phyloP scores from a whole-genome alignment of 2,888 invertebrate species.

The Hypomecis punctinalis region DNA sequence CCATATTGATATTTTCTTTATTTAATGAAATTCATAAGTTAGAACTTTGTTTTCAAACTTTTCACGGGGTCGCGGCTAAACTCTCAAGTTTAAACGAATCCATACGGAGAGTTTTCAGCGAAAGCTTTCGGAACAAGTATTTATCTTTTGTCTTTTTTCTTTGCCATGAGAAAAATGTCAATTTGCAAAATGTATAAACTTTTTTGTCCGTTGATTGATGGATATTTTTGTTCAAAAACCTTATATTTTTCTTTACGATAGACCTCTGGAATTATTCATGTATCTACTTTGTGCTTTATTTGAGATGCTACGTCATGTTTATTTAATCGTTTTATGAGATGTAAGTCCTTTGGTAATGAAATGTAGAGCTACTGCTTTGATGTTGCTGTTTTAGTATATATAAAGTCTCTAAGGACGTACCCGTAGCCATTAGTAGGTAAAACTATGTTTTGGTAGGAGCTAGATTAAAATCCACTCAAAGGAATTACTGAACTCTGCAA shows the following conservation, averaged over 20 bases:
- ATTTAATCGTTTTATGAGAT: too few relatives aligned
- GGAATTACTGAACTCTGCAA: too few relatives aligned
- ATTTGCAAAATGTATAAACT: slow-evolving; percentile 59
- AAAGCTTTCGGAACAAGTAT: slow-evolving; percentile 49
- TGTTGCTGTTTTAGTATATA: too few relatives aligned
- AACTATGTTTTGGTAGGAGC: too few relatives aligned
- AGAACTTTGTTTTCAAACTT: slow-evolving; percentile 29
- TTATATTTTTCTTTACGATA: slow-evolving; percentile 9
- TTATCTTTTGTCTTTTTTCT: slow-evolving; percentile 61
- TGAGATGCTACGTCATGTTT: not conserved
- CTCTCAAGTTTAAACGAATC: slow-evolving; percentile 32
- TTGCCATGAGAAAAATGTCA: slow-evolving; percentile 62
- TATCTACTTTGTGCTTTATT: not conserved
- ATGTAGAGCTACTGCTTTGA: too few relatives aligned
- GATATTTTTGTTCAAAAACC: slow-evolving; percentile 41
- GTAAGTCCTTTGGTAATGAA: too few relatives aligned
- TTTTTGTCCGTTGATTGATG: slow-evolving; percentile 60
- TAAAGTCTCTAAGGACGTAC: too few relatives aligned
- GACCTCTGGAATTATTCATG: slow-evolving; percentile 4
- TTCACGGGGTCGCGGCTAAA: slow-evolving; percentile 19
- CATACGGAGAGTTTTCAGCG: slow-evolving; percentile 33
- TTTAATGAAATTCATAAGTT: slow-evolving; percentile 23
- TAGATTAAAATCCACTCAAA: too few relatives aligned
- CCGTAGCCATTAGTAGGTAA: too few relatives aligned
- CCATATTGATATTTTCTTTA: slow-evolving; percentile 14